Percentiles rank a stretch among this genome's conserved stretches.
These are phyloP conservation scores for Lithosia quadra DNA, from an alignment of 2,888 invertebrate genomes.

Conservation along the genomic window DNA sequence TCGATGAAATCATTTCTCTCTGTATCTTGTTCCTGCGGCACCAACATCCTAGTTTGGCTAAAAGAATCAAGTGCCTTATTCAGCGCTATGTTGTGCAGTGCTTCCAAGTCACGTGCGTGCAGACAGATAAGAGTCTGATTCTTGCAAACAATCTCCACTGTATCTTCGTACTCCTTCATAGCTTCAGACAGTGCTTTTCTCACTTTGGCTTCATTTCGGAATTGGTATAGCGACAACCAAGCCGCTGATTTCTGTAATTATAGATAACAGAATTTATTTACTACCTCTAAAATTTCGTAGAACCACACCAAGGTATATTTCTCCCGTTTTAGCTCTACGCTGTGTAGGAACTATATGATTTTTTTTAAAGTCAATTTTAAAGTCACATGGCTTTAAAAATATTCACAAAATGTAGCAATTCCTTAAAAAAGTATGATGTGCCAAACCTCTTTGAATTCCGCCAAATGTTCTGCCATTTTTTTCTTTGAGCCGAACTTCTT, in stretches of 20 bases:
- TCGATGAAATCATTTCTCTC: slow-evolving; percentile 26
- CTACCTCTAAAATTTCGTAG: not conserved
- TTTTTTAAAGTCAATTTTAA: not conserved
- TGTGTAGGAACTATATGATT: not conserved
- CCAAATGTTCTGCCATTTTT: slow-evolving; percentile 24
- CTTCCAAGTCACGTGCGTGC: slow-evolving; percentile 28
- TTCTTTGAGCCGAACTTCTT: slow-evolving; percentile 37
- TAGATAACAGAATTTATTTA: not conserved
- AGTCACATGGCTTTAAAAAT: not conserved
- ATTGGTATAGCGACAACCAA: slow-evolving; percentile 36
- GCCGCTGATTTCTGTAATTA: slow-evolving; percentile 51
- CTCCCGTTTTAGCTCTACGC: not conserved
- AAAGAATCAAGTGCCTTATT: slow-evolving; percentile 23
- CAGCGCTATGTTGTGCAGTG: slow-evolving; percentile 26
- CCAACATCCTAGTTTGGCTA: slow-evolving; percentile 20
- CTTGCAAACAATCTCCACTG: slow-evolving; percentile 28
- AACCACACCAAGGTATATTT: not conserved
- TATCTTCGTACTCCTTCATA: slow-evolving; percentile 45
- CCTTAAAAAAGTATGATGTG: not conserved
- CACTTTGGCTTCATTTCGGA: slow-evolving; percentile 54
- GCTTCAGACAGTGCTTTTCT: no score
- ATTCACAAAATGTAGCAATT: not conserved
- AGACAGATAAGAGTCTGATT: slow-evolving; percentile 42
- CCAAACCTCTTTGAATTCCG: slow-evolving; percentile 27
- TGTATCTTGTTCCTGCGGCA: slow-evolving; percentile 21